phyloP scores from a whole-genome alignment of 2,113 vertebrate species.

The Ailurus styani region DNA sequence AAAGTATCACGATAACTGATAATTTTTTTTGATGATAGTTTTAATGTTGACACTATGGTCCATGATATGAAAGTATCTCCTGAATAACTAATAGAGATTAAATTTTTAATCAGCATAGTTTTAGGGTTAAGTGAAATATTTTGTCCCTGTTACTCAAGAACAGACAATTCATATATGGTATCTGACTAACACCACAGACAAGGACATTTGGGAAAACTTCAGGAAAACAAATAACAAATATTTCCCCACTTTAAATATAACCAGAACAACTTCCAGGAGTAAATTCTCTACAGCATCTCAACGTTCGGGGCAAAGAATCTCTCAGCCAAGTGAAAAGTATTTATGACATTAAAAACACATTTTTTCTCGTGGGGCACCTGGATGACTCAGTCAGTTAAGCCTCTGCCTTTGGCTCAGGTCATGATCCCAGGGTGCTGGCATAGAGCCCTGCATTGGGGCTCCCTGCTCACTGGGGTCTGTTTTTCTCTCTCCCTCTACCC shows the following conservation, averaged over 20 bases:
- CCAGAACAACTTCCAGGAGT: not conserved
- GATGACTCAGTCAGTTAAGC: too few relatives aligned
- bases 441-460: too few relatives aligned
- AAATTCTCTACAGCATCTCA: not conserved
- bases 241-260: not conserved
- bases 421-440: too few relatives aligned
- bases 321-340: not conserved
- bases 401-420: too few relatives aligned
- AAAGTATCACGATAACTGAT: not conserved
- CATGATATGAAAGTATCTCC: not conserved
- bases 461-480: too few relatives aligned
- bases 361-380: not conserved
- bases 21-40: not conserved
- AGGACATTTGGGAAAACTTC: not conserved
- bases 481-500: too few relatives aligned
- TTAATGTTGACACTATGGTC: not conserved
- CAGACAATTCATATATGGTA: not conserved
- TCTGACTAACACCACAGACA: not conserved
- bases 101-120: not conserved
- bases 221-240: slow-evolving; percentile 4
- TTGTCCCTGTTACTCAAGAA: not conserved
- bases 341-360: not conserved
- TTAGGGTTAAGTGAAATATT: not conserved
- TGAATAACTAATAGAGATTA: not conserved
- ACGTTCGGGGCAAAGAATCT: not conserved